Evolutionary conservation across 92 coral and sea anemone species (phyloP), one percentile per base, ranked within the genome.

Genomic region (Porites divaricata): DNA sequence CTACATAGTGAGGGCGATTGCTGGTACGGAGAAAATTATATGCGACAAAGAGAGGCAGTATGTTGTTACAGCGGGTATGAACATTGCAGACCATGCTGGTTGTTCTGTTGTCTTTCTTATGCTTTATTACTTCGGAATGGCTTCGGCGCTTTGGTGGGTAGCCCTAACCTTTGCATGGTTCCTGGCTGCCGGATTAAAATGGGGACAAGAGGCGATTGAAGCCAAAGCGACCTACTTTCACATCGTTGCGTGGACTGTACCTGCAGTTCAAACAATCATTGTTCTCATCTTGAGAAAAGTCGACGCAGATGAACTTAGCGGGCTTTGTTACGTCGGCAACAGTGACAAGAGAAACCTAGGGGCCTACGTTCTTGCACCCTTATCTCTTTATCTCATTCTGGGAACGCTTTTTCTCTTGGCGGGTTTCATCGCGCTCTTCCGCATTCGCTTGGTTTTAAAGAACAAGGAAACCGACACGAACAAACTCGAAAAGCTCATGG

Each of bases 121-220:
- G 87, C 93, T 97, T 71, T 97, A 97, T 88, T 97, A 92, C 83
- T 97, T 97, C 71, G 99, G 99, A 50, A 97, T 97, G 99, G 99
- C 99, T 56, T 97, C 99, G 9, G 98, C 99, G 2, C 87, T 97
- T 0, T 97, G 99, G 99, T 97, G 99, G 99, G 99, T 97, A 10
- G 81, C 91, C 13, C 75, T 97, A n/a, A 97, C 99, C 4, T 78
- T 97, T 23, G 95, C 98, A 23, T 97, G 98, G 98, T 97, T 97
- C 77, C 92, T 97, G 13, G 92, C 99, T 11, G 99, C 99, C 15
- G 98, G 97, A 17, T 63, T 96, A 51, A 97, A 97, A 76, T 97
- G 99, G 99, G 98, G 99, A 19, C 99, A 97, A 78, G 99, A 97
- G 78, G 98, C 99, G 10, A 97, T 97, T 51, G 97, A 93, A 17